Evolutionary conservation across 2,888 invertebrate species (phyloP).

Genomic region (Criorhina ranunculi): DNA sequence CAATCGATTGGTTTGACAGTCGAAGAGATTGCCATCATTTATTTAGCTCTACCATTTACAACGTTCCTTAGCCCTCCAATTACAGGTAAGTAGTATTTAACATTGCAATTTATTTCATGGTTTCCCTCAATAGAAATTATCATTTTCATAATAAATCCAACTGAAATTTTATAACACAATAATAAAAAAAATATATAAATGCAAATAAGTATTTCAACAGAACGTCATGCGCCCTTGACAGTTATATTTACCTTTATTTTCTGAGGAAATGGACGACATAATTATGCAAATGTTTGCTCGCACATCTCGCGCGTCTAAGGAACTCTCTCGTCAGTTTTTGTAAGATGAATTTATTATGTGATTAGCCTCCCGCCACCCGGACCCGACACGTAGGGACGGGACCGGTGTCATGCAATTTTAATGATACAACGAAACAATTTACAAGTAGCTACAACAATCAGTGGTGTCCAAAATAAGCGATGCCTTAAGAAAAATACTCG

Average conservation of each 20-base stretch:
- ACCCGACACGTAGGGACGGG: background rate
- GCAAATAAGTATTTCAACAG: slow-evolving; percentile 29
- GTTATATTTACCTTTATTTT: slow-evolving; percentile 39
- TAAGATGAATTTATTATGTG: slow-evolving; percentile 64
- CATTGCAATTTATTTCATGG: slow-evolving; percentile 72
- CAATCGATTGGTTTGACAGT: slow-evolving; percentile 93
- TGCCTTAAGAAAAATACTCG: slow-evolving; percentile 5
- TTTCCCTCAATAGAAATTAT: slow-evolving; percentile 25
- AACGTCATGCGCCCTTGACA: slow-evolving; percentile 49
- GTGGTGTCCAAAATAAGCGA: slow-evolving; percentile 36
- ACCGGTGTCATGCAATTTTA: slow-evolving; percentile 49
- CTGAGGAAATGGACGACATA: slow-evolving; percentile 47
- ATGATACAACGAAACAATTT: slow-evolving; percentile 57
- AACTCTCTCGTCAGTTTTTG: slow-evolving; percentile 50
- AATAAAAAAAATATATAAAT: slow-evolving; percentile 16
- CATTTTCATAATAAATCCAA: slow-evolving; percentile 14
- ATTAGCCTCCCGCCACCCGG: slow-evolving; percentile 17
- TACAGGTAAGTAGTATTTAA: slow-evolving; percentile 87
- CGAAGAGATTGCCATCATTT: slow-evolving; percentile 94
- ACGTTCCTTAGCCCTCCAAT: slow-evolving; percentile 94
- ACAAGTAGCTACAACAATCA: slow-evolving; percentile 37
- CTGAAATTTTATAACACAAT: background rate
- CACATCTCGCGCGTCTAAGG: slow-evolving; percentile 33
- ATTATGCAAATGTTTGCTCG: slow-evolving; percentile 63
- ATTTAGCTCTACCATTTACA: slow-evolving; percentile 93